phyloP scores from a whole-genome alignment of 1,140 invertebrate species.

The Theocolax elegans region DNA sequence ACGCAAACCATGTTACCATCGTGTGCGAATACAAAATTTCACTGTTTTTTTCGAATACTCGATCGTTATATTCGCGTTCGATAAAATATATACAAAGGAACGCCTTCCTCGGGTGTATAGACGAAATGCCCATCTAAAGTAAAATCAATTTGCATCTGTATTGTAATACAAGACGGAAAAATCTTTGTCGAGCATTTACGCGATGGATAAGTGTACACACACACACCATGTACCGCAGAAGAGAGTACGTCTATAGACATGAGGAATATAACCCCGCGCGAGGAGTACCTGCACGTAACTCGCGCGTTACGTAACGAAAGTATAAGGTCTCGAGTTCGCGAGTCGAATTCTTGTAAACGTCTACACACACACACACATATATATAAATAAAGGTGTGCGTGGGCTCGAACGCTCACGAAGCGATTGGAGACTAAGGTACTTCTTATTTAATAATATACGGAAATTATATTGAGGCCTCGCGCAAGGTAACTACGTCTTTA shows the following conservation, averaged over 20 bases:
- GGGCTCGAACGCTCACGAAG: background rate
- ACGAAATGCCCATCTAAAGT: background rate
- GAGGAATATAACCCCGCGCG: background rate
- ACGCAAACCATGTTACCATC: too few relatives aligned
- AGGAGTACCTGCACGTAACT: constrained; percentile 1
- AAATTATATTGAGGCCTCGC: too few relatives aligned
- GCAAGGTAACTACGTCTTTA: background rate
- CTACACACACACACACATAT: background rate
- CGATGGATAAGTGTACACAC: background rate
- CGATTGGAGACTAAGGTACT: background rate
- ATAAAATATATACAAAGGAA: too few relatives aligned
- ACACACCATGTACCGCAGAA: background rate
- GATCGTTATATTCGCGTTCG: too few relatives aligned
- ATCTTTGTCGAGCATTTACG: background rate
- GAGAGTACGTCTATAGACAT: background rate
- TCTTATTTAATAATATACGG: background rate
- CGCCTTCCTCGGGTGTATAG: too few relatives aligned
- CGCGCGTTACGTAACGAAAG: background rate
- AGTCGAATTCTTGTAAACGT: constrained; percentile 6
- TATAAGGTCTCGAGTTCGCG: background rate
- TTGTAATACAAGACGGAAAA: constrained; percentile 6
- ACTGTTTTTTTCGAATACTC: too few relatives aligned
- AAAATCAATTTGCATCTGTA: constrained; percentile 3
- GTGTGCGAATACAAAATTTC: too few relatives aligned
- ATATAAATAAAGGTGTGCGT: background rate